Evolutionary conservation across 2,113 vertebrate species (phyloP).

Genomic region (Phylloscopus whistleri): DNA sequence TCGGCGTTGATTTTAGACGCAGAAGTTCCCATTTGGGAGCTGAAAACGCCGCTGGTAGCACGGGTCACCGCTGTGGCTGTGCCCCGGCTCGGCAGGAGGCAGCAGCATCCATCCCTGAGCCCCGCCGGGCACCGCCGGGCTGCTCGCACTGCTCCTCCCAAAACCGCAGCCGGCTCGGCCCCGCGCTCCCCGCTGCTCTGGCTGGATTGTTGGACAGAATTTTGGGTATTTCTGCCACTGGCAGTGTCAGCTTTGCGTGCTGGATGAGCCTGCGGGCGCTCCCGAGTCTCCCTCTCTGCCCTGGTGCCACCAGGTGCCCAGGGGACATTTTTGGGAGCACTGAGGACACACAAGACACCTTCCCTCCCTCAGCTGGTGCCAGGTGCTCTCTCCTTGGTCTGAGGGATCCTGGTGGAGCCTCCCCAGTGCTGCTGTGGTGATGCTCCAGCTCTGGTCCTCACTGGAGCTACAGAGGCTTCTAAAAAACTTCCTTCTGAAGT

Average conservation of each 20-base stretch:
- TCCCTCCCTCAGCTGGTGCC: background rate
- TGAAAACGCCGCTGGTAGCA: background rate
- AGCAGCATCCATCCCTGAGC: background rate
- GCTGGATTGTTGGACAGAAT: background rate
- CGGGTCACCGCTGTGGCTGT: background rate
- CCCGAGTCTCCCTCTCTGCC: background rate
- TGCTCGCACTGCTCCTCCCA: background rate
- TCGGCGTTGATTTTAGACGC: background rate
- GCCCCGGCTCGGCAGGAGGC: background rate
- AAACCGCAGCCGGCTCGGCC: rapidly evolving
- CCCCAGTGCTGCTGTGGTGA: background rate
- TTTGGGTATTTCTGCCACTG: background rate
- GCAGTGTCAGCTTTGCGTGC: background rate
- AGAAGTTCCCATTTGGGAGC: background rate
- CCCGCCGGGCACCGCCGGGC: too few relatives aligned
- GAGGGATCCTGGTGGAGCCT: rapidly evolving
- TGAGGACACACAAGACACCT: rapidly evolving
- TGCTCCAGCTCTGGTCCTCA: background rate
- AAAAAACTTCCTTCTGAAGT: rapidly evolving
- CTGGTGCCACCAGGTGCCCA: background rate
- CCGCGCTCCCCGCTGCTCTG: background rate
- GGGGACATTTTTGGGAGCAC: rapidly evolving
- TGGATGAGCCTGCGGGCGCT: background rate
- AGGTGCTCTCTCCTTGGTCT: background rate
- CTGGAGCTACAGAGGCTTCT: background rate